Conservation (phyloP, 2,888 invertebrate genomes). For the Polia nebulosa region DNA sequence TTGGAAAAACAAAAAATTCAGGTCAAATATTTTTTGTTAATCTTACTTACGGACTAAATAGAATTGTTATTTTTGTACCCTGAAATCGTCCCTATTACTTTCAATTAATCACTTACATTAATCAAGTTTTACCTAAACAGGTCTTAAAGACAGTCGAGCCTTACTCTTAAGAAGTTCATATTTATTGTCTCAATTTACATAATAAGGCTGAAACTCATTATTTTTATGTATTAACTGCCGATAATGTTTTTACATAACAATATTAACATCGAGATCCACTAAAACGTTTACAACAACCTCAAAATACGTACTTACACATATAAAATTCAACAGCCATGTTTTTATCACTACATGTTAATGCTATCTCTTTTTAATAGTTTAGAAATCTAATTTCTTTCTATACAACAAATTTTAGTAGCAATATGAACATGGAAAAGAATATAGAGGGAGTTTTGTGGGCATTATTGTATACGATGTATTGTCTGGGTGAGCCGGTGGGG, state of each 20-base stretch:
- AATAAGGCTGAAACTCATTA: conserved; percentile 78
- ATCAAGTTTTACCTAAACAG: conserved; percentile 26
- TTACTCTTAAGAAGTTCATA: conserved; percentile 61
- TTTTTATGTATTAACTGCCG: conserved; percentile 61
- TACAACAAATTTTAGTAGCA: conserved; percentile 69
- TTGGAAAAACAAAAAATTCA: too few species aligned
- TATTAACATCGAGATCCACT: conserved; percentile 79
- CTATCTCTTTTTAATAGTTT: conserved; percentile 63
- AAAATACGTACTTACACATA: conserved; percentile 82
- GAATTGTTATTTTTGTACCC: too few species aligned
- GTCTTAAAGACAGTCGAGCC: conserved; percentile 45
- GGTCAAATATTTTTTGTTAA: too few species aligned
- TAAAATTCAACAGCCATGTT: conserved; percentile 89
- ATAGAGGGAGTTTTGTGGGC: conserved; percentile 50
- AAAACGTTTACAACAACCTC: conserved; percentile 85
- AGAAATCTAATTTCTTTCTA: conserved; percentile 72
- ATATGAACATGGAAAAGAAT: conserved; percentile 57
- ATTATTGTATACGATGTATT: conserved; percentile 80
- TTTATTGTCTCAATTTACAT: conserved; percentile 83
- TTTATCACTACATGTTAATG: conserved; percentile 83
- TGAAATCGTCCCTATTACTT: too few species aligned
- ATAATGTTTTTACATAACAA: conserved; percentile 76
- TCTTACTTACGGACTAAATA: too few species aligned
- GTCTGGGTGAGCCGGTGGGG: conserved; percentile 85
- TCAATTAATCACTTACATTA: conserved; percentile 20